Evolutionary conservation across 2,888 invertebrate species (phyloP).

Genomic region (Pantelozetes paolii): DNA sequence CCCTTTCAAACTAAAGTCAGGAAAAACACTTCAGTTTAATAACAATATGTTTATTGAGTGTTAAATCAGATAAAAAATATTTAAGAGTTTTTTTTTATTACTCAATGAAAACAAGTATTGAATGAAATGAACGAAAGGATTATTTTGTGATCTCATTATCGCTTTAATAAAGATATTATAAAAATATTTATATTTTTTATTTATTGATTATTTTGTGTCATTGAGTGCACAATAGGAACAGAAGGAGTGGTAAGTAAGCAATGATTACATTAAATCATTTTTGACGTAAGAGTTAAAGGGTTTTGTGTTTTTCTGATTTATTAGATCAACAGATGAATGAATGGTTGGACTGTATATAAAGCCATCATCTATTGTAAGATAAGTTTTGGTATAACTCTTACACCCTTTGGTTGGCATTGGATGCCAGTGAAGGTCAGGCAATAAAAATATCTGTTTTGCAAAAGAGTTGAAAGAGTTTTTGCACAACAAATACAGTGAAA

Average conservation of each 20-base stretch:
- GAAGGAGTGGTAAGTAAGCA: background rate
- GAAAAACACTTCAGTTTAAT: no score
- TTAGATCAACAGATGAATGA: slow-evolving; percentile 12
- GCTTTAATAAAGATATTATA: no score
- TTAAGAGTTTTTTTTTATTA: no score
- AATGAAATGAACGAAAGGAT: no score
- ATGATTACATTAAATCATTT: background rate
- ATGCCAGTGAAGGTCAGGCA: slow-evolving; percentile 19
- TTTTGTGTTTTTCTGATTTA: slow-evolving; percentile 8
- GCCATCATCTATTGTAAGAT: slow-evolving; percentile 22
- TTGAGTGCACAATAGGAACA: no score
- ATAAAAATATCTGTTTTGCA: slow-evolving; percentile 1
- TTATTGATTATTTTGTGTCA: no score
- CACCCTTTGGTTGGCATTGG: background rate
- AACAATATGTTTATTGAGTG: no score
- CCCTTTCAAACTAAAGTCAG: no score
- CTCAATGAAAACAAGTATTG: no score
- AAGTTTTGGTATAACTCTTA: background rate
- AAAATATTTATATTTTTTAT: no score
- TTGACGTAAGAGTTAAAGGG: background rate
- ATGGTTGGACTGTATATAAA: slow-evolving; percentile 1
- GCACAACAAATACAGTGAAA: background rate
- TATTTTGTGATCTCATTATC: no score
- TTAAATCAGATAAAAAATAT: no score
- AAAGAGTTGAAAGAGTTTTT: background rate